These are phyloP conservation scores for Poecilia velifera DNA, from an alignment of 2,797 vertebrate species.

Conservation along the genomic window DNA sequence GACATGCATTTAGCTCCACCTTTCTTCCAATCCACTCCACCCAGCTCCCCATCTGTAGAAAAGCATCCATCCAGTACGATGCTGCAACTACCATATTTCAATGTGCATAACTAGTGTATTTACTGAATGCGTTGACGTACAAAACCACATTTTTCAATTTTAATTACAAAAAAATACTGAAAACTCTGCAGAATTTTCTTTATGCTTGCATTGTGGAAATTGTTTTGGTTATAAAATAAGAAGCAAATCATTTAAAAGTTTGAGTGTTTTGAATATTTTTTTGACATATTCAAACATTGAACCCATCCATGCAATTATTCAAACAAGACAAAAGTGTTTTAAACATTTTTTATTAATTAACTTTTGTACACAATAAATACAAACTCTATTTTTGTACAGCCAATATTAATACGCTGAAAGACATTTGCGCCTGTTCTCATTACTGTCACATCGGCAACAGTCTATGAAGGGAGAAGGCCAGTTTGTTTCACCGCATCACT, in stretches of 20 bases:
- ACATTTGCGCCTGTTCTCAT: conserved; percentile 85
- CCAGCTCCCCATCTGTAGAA: background rate
- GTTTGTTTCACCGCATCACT: conserved; percentile 72
- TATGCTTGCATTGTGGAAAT: background rate
- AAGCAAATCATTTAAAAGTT: background rate
- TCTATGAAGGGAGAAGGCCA: conserved; percentile 73
- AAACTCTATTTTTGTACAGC: conserved; percentile 98
- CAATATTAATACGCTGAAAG: conserved; percentile 91
- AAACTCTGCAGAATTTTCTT: background rate
- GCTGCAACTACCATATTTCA: background rate
- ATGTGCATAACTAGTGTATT: background rate
- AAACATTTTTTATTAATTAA: conserved; percentile 94
- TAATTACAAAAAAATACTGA: background rate
- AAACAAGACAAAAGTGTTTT: conserved; percentile 38
- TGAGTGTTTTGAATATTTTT: background rate
- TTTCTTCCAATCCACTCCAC: background rate
- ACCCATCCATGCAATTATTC: background rate
- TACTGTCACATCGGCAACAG: conserved; percentile 86
- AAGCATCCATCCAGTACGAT: background rate
- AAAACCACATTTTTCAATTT: background rate
- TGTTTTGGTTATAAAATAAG: background rate
- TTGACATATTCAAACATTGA: background rate
- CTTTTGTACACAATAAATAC: conserved; percentile 99
- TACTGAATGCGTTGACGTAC: background rate
- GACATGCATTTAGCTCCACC: background rate